Base-by-base conservation (phyloP, 2,888 invertebrate species). In the Geophilus truncorum region DNA sequence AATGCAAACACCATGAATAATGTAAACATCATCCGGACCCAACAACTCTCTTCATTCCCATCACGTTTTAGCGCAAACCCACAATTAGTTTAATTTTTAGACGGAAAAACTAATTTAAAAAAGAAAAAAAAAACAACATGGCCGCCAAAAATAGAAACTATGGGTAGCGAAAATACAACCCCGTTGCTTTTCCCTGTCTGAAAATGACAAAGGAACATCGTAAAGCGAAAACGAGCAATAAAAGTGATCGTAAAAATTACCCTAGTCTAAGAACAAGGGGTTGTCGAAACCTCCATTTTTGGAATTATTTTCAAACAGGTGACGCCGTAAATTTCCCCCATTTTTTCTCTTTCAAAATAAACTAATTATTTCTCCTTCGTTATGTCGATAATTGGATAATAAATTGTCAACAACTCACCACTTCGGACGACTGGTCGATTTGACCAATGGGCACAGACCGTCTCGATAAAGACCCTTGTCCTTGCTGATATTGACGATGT, bases 401-500 rank as follows among this genome's bases (percentile, higher is more conserved):
- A 51, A 51, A 51, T 51, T 51, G 51, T 51, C 51, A 51, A 51
- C 51, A n/a, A 84, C 89, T 88, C 90, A 96, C 98, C 98, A 98
- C 88, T 94, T 95, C 23, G 93, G 93, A 79, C 96, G 90, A 83
- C 93, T 94, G 0, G 94, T 93, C 18, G 97, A 97, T 85, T 95
- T 94, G 0, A 98, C 96, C 77, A 99, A 88, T 0, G 98, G 98
- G 2, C 97, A 96, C 92, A 98, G 93, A 0, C 95, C 94, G 34
- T 92, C 91, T 83, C 94, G 92, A 86, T 94, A 98, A 77, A 98
- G 89, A 84, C 95, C 97, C 83, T 93, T 91, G 83, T 92, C 92
- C 88, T 98, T 98, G 84, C 96, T 96, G 83, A 98, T 92, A 88
- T 99, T 99, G 0, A 98, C 96, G 81, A 99, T 92, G 87, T 98